A percentile compares a stretch with the other conserved stretches of the same genome.
Conservation (phyloP, 2,888 invertebrate genomes). For the Agrotis segetum region DNA sequence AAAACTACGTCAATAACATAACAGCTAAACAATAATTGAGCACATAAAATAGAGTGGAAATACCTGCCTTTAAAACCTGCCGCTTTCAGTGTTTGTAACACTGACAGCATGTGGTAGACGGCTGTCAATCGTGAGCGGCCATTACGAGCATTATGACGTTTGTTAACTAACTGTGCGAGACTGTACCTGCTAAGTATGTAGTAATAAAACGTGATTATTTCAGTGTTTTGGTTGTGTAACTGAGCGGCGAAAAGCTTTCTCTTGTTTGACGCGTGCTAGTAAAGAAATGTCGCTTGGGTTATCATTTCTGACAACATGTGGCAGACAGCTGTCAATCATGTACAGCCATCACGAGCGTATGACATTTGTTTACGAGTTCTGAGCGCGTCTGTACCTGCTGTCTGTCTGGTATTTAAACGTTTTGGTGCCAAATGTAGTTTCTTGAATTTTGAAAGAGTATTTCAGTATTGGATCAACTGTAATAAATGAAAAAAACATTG, state of each 20-base stretch:
- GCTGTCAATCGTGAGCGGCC: slow-evolving; percentile 19
- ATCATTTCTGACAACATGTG: slow-evolving; percentile 16
- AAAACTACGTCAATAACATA: neutral
- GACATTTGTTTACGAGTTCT: slow-evolving; percentile 16
- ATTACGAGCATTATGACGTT: slow-evolving; percentile 13
- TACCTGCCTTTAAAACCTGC: slow-evolving; percentile 9
- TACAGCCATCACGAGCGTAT: neutral
- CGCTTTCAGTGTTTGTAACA: slow-evolving; percentile 10
- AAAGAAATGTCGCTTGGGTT: too few relatives aligned
- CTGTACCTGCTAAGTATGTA: neutral
- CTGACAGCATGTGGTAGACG: slow-evolving; percentile 26
- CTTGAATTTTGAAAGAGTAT: too few relatives aligned
- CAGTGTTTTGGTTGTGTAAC: neutral
- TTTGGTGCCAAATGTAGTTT: too few relatives aligned
- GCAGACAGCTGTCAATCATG: slow-evolving; percentile 25
- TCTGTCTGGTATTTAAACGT: too few relatives aligned
- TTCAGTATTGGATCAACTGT: neutral
- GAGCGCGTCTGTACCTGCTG: neutral
- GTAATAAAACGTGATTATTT: neutral
- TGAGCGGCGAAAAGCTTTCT: neutral
- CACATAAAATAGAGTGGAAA: neutral
- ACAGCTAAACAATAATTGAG: neutral
- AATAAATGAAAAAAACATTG: neutral
- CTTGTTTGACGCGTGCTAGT: too few relatives aligned
- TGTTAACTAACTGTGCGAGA: slow-evolving; percentile 1